Base-by-base conservation (phyloP, 2,888 invertebrate genomes). In the Junonia oenone region DNA sequence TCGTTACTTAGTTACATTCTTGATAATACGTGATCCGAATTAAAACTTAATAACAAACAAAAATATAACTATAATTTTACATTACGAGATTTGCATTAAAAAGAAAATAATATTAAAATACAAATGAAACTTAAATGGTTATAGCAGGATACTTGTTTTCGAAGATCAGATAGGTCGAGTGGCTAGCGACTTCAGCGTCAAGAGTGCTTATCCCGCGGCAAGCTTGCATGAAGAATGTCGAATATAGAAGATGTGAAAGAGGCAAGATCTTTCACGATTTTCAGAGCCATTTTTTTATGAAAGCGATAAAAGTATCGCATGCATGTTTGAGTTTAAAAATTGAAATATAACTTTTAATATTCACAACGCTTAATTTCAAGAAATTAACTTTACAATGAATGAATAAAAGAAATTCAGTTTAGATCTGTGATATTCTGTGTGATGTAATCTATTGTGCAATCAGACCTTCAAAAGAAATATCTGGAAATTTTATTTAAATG, bases 161-260 rank as follows among this genome's bases (percentile, higher is more conserved):
- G 57, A 61, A 59, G 59, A 63, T 63, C 63, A 59, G 59, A 59
- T 59, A 58, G 59, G 54, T 61, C 59, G 62, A 63, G 62, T 53
- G 53, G 51, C 49, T 51, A 54, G 51, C 45, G 49, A 51, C 61
- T 61, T 51, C 55, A 57, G 33, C 43, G 51, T 63, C 43, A 57
- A 59, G 57, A 55, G 59, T 57, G 45, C 51, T 55, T 47, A 49
- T 56, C 55, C 45, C 57, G 51, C 40, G 51, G 55, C 55, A 51
- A 52, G 55, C 53, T 57, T 56, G 45, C 59, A 59, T 52, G 55
- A 35, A 63, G 57, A 59, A 63, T 55, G 59, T 48, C 55, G 58
- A 59, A 60, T 61, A 59, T 58, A 48, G 52, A 33, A 56, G 54
- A 48, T 35, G 40, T 57, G 40, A 57, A 54, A 60, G 51, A 46